Evolutionary conservation across 2,113 vertebrate species (phyloP), one percentile per base, ranked within the genome.

Genomic region (Noturus placidus): DNA sequence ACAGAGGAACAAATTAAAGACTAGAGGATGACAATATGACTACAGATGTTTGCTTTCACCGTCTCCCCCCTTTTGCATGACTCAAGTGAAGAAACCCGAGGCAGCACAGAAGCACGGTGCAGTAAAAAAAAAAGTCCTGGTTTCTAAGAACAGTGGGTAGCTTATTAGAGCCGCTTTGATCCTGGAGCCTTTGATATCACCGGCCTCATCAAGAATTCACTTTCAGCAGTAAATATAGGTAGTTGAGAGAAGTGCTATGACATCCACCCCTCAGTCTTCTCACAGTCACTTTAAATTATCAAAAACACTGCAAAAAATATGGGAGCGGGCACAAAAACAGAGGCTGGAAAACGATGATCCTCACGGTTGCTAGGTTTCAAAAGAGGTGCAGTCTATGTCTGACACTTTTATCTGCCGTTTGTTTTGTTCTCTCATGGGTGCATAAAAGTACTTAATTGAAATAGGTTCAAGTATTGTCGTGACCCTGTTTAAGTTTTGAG

Each of bases 141-240:
- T 94, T 95, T 90, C 95, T 96, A 94, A 96, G 96, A 97, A 97
- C 96, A 96, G 96, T 97, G 94, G 96, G 96, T 96, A 97, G 96
- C 98, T 99, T 98, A 99, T 99, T 99, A 99, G 97, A 97, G 96
- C 94, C 91, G 95, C 97, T 99, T 99, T 99, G 97, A 99, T 99
- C 97, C 96, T 85, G 92, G 92, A 95, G 92, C 95, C 98, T 99
- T 99, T 99, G 98, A 99, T 99, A 98, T 99, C 96, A 93, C 86
- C 92, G 96, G 95, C 95, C 97, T 98, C 97, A 99, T 99, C 98
- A 99, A 99, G 97, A 99, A 99, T 99, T 99, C 98, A 99, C 97
- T 99, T 99, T 99, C 97, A 99, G 97, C 96, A 93, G 96, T 98
- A 99, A 99, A 99, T 99, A 98, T 97, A 99, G 97, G 97, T 99